Base-by-base conservation (phyloP, 2,888 invertebrate genomes). In the Scrobipalpa atriplicella region DNA sequence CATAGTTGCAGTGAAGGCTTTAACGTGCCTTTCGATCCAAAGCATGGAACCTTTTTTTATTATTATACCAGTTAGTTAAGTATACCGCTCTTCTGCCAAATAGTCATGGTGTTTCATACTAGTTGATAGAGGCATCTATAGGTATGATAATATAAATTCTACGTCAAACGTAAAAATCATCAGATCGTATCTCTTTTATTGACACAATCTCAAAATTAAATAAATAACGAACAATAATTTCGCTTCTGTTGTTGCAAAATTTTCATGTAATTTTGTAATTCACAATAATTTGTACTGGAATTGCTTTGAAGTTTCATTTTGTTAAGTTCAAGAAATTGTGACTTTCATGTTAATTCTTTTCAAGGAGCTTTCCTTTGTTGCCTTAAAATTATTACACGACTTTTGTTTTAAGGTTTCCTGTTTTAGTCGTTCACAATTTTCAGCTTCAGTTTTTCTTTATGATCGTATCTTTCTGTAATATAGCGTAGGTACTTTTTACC, bases 291-390 rank as follows among this genome's bases (percentile, higher is more conserved):
- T 52, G 19, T 21, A 56, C 54, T 13, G 54, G 11, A 21, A 47
- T 47, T 56, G 13, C 54, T 56, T 56, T 56, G 54, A 56, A 56
- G 54, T 29, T 56, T 56, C 11, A 10, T 56, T 56, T 9, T 21
- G 54, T 21, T 29, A 56, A 21, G 54, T 21, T 56, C 13, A 56
- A 56, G 54, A 56, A 56, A 56, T 56, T 56, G 54, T 21, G 21
- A 21, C 21, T 56, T 21, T 56, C 21, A 13, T 21, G 54, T 56
- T 56, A 56, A 29, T 56, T 56, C 54, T 56, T 56, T 21, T 56
- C 54, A 56, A 56, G 5, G 11, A 56, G 54, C 54, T 13, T 21
- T 21, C 54, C 21, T 56, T 56, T 56, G 54, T 21, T 56, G 54
- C 21, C 21, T 11, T 56, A 6, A 56, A 56, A 21, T 56, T 56